Base-by-base conservation (phyloP, 2,113 vertebrate species). In the Peromyscus maniculatus region DNA sequence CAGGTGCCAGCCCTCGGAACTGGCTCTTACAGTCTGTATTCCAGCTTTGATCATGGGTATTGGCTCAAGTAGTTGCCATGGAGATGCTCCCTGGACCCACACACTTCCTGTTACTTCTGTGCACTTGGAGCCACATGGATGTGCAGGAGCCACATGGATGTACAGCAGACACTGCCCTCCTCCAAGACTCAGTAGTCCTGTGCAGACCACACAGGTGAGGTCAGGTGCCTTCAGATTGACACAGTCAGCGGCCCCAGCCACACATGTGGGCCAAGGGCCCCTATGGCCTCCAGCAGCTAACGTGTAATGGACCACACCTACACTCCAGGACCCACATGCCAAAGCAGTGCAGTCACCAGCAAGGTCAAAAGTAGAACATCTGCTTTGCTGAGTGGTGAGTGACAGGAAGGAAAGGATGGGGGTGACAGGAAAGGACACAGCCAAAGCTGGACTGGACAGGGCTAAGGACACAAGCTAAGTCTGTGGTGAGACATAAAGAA, bases 161-260 rank as follows among this genome's bases (percentile, higher is more conserved):
- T 74, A 21, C 21, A 24, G 5, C 22, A 11, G 57, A 19, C 57
- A 72, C 21, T 46, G 67, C 55, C 75, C 19, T 28, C 26, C 64
- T 46, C 31, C 2, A 39, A n/a, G 86, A 49, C 7, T 36, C 69
- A 83, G 0, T 52, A 59, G 69, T 39, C 69, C 49, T 1, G 36
- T 28, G 46, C 22, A 62, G 78, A 24, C n/a, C n/a, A 24, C 5
- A 7, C 2, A 5, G 0, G 12, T 8, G 12, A 2, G 1, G 21
- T 39, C 72, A 59, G 24, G 21, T 24, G n/a, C n/a, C 71, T 26
- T 7, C 43, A 16, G 31, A 19, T 52, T 26, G 39, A 39, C 36
- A n/a, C 22, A 22, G 13, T 22, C 7, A 33, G n/a, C 9, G 9
- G 19, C n/a, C 55, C 15, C 5, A 26, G 43, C 4, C 26, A 26